Evolutionary conservation across 2,113 vertebrate genomes (phyloP).

Genomic region (Brachypteracias leptosomus): DNA sequence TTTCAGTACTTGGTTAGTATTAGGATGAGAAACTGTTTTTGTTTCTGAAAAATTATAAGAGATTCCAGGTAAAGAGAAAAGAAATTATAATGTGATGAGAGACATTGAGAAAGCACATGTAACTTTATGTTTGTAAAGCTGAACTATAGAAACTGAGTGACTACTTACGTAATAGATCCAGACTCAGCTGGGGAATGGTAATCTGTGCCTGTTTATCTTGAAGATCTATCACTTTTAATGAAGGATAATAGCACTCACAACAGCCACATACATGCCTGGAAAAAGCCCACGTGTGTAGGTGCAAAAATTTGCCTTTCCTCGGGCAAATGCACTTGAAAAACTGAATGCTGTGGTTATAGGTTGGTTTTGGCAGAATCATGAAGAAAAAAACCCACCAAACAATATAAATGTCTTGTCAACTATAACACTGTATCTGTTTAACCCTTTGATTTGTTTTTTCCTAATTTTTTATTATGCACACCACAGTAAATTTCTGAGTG

Average conservation of each 20-base stretch:
- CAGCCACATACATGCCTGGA: conserved; percentile 44
- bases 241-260: conserved; percentile 46
- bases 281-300: conserved; percentile 42
- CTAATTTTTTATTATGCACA: neutral
- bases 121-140: conserved; percentile 22
- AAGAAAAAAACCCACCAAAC: neutral
- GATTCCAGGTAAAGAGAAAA: conserved; percentile 27
- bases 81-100: conserved; percentile 68
- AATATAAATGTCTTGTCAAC: neutral
- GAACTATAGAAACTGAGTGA: conserved; percentile 7
- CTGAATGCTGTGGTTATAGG: conserved; percentile 35
- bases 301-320: conserved; percentile 55
- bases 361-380: conserved; percentile 49
- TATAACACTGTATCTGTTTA: conserved; percentile 1
- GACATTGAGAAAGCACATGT: neutral
- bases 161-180: conserved; percentile 18
- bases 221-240: conserved; percentile 58
- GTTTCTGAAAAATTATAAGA: conserved; percentile 29
- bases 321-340: conserved; percentile 18
- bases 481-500: neutral
- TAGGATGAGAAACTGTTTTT: conserved; percentile 5
- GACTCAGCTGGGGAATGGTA: conserved; percentile 37
- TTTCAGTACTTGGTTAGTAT: neutral
- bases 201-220: neutral
- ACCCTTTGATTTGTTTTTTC: conserved; percentile 6